Percentiles rank a stretch among this genome's conserved stretches.
phyloP scores from a whole-genome alignment of 2,888 invertebrate species.

The Lasioglossum morio region DNA sequence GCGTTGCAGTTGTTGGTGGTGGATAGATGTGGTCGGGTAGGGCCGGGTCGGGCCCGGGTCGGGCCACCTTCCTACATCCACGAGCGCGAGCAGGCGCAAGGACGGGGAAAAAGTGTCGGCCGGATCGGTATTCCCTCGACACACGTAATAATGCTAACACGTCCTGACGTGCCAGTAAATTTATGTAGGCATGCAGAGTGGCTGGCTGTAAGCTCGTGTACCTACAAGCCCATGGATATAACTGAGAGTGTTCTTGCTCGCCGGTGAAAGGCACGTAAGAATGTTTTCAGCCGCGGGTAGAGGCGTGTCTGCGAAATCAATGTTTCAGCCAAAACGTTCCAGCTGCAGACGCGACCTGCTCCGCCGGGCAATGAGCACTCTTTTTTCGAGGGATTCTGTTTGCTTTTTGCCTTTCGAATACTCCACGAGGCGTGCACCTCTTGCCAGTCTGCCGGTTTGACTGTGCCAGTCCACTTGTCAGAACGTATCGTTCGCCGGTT shows the following conservation, averaged over 20 bases:
- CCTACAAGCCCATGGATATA: conserved; percentile 49
- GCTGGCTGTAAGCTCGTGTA: conserved; percentile 43
- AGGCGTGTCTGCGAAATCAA: conserved; percentile 59
- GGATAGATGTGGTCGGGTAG: conserved; percentile 3
- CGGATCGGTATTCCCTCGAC: conserved; percentile 66
- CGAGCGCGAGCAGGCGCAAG: conserved; percentile 22
- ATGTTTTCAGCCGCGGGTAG: conserved; percentile 36
- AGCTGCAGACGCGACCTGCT: conserved; percentile 1
- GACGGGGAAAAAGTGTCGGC: conserved; percentile 44
- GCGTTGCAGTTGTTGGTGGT: conserved; percentile 9
- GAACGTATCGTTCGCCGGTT: neutral
- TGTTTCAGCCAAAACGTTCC: conserved; percentile 42
- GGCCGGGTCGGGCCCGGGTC: neutral
- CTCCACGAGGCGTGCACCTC: neutral
- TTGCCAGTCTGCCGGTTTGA: neutral
- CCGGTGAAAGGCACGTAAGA: conserved; percentile 49
- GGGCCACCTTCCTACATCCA: neutral
- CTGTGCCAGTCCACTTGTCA: neutral
- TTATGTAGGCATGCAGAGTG: conserved; percentile 70
- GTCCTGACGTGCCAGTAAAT: conserved; percentile 64
- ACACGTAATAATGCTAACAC: conserved; percentile 72
- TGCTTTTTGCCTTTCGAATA: conserved; percentile 4
- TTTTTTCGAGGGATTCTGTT: neutral
- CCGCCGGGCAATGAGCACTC: neutral
- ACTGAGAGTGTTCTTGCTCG: conserved; percentile 20